Evolutionary conservation across 2,888 invertebrate genomes (phyloP), one percentile per base, ranked within the genome.

Genomic region (Suillia variegata): DNA sequence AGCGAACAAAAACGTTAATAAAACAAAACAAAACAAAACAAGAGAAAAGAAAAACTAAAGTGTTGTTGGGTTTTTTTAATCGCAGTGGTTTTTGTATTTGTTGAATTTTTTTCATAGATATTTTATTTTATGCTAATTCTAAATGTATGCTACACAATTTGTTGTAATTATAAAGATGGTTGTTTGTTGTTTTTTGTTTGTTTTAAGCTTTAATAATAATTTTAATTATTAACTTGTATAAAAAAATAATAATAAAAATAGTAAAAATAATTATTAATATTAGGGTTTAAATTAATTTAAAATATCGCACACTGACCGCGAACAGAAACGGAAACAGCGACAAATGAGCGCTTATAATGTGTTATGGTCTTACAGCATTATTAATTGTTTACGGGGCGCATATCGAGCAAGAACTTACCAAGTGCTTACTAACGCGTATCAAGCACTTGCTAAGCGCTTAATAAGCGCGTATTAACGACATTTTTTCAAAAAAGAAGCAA

Each of bases 211-310:
- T 59, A 57, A 57, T 61, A 59, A 59, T 64, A 58, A 56, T 55
- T 56, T 38, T 61, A 54, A 61, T 48, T 56, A 17, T 20, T 45
- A 73, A 68, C 73, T 72, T 72, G 72, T 74, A 74, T 70, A 72
- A 73, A 72, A n/a, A 50, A 71, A 67, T 67, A 59, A 52, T 48
- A 50, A 45, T 45, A 17, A 72, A 73, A 72, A n/a, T 31, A 71
- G 65, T 67, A 59, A 52, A 42, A 50, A 45, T 45, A 17, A 50
- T 38, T 18, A 20, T 45, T 18, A 45, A 45, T 18, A 12, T 31
- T 38, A 45, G 48, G 33, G 12, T 58, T 48, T 48, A 52, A 53
- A 53, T 53, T 53, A 58, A 38, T n/a, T 38, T 38, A 38, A 38
- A 38, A 38, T 8, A 4, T 8, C 38, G 38, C 38, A 38, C 38